Base-by-base conservation (phyloP, 2,113 vertebrate species). In the Struthidea cinerea region DNA sequence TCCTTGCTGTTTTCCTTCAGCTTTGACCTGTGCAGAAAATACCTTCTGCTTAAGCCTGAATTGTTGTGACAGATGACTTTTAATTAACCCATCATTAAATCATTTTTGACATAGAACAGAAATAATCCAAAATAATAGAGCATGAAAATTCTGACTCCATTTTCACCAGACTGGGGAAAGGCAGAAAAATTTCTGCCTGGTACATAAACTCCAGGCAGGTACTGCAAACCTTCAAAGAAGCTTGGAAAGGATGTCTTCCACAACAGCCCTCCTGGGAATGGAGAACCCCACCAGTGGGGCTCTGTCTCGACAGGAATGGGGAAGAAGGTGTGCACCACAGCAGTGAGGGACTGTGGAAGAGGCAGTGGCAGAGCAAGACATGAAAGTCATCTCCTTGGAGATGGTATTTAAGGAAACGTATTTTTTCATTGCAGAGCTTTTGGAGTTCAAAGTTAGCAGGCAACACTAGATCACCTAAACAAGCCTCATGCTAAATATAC, bases 71-170 rank as follows among this genome's bases (percentile, higher is more conserved):
- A 84, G 56, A 68, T 63, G 32, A 35, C 13, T 82, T 91, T 47
- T 76, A 85, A 93, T 95, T 96, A 88, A 44, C 79, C n/a, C 71
- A 56, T 76, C 61, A 65, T 55, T 53, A 84, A 84, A 89, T 76
- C 4, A 24, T 49, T 42, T 76, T 84, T 93, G 57, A 79, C 20
- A 53, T 3, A 37, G 22, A 84, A 15, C 39, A 93, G 56, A 94
- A 91, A 80, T 56, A 89, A 92, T 49, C 24, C 12, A 7, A 68
- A 89, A 41, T 1, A 3, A 3, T 52, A 88, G 70, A 37, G 32
- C 42, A 73, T 82, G 27, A 76, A 81, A 65, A 76, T 80, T 61
- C 57, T 35, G 23, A 57, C 26, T 87, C 37, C 7, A 1, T 0
- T 61, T 91, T 87, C 13, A 14, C 13, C 30, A 60, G 28, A 42